Evolutionary conservation across 2,113 vertebrate species (phyloP).

Genomic region (Epinephelus cyanopodus): DNA sequence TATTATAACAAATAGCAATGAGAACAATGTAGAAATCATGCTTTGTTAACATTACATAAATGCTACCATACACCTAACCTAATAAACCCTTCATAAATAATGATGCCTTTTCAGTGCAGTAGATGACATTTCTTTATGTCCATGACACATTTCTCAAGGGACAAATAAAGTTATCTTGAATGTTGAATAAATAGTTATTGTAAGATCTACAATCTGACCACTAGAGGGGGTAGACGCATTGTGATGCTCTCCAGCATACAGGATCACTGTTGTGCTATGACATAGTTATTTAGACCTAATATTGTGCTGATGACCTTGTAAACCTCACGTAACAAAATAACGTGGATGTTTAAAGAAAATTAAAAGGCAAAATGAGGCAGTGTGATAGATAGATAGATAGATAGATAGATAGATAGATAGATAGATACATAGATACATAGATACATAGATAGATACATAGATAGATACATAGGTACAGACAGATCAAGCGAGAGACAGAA

Average conservation of each 20-base stretch:
- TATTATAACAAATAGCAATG: neutral
- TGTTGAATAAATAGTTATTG: neutral
- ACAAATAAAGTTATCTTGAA: too few species aligned
- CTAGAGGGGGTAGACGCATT: conserved; percentile 68
- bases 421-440: neutral
- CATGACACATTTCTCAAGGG: too few species aligned
- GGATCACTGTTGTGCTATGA: neutral
- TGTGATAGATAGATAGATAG: neutral
- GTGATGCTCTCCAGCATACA: neutral
- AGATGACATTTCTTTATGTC: neutral
- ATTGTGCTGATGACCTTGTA: neutral
- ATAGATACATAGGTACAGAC: neutral
- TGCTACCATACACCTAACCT: too few species aligned
- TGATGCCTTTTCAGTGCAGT: neutral
- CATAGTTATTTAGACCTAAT: neutral
- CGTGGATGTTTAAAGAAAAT: neutral
- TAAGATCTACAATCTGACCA: conserved; percentile 46
- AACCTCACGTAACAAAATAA: conserved; percentile 1
- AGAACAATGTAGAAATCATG: neutral
- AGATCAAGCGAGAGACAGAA: neutral
- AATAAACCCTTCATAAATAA: neutral
- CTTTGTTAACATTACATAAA: neutral
- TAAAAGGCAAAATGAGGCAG: conserved; percentile 10
- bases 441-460: neutral
- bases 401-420: neutral